Evolutionary conservation across 2,797 vertebrate species (phyloP).

Genomic region (Macrochelys suwanniensis): DNA sequence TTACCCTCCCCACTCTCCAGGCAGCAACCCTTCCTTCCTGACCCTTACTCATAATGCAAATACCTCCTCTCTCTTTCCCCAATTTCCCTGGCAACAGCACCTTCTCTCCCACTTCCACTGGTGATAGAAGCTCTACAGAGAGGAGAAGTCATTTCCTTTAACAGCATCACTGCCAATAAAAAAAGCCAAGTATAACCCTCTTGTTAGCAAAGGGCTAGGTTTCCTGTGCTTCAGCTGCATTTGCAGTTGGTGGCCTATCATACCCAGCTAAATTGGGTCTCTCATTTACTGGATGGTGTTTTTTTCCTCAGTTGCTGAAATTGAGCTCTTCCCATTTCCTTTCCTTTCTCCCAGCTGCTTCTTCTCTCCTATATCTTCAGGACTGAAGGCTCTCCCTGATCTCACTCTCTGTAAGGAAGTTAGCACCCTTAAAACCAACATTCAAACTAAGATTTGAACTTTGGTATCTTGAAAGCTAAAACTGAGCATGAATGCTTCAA

Average conservation of each 20-base stretch:
- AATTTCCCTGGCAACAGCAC: slow-evolving; percentile 7
- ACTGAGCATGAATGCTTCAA: not conserved
- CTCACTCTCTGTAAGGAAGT: not conserved
- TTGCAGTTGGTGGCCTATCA: not conserved
- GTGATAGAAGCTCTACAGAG: slow-evolving; percentile 31
- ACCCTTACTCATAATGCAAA: not conserved
- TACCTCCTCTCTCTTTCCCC: fast-evolving
- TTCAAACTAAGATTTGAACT: slow-evolving; percentile 1
- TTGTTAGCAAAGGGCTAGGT: not conserved
- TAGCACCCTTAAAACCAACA: not conserved
- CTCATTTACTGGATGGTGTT: not conserved
- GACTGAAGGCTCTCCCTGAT: not conserved
- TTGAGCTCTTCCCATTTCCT: not conserved
- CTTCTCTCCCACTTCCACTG: slow-evolving; percentile 20
- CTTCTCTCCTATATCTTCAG: not conserved
- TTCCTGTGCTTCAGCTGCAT: slow-evolving; percentile 29
- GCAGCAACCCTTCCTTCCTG: not conserved
- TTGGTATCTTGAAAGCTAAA: not conserved
- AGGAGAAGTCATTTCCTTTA: slow-evolving; percentile 46
- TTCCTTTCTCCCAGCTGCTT: not conserved
- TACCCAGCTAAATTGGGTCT: not conserved
- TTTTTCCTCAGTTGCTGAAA: slow-evolving; percentile 17
- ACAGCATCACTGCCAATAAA: slow-evolving; percentile 39
- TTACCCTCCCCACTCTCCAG: not conserved
- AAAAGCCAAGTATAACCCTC: not conserved